phyloP scores from a whole-genome alignment of 1,140 invertebrate genomes.

The Copidosoma floridanum region DNA sequence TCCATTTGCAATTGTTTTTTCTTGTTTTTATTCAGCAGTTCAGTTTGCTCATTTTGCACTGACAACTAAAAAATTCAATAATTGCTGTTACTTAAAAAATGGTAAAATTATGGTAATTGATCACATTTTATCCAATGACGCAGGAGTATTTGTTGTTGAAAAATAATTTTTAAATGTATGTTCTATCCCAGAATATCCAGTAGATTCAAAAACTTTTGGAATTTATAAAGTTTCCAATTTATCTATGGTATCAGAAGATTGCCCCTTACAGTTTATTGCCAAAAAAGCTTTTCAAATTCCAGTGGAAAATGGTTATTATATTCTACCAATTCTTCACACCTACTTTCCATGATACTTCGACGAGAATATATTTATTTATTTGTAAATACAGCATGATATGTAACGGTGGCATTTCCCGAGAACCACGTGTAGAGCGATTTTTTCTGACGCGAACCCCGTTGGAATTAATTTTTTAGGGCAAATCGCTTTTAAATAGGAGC shows the following conservation, averaged over 20 bases:
- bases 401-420: no score
- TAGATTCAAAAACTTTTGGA: background rate
- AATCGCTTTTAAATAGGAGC: no score
- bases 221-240: background rate
- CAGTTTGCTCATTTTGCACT: background rate
- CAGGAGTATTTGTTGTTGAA: no score
- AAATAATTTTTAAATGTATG: no score
- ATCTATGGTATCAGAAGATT: background rate
- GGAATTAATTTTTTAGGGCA: no score
- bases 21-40: background rate
- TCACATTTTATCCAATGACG: background rate
- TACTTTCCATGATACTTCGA: no score
- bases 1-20: background rate
- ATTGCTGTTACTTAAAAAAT: background rate
- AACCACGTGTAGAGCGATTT: no score
- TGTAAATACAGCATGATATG: no score
- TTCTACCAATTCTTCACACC: background rate
- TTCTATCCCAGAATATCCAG: conserved; percentile 2
- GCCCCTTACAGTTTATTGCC: background rate
- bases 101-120: background rate
- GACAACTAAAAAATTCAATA: background rate
- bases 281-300: background rate
- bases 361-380: no score
- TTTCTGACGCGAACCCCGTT: no score
- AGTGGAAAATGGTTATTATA: background rate